Base-by-base conservation (phyloP, 2,797 vertebrate species). In the Natrix natrix region DNA sequence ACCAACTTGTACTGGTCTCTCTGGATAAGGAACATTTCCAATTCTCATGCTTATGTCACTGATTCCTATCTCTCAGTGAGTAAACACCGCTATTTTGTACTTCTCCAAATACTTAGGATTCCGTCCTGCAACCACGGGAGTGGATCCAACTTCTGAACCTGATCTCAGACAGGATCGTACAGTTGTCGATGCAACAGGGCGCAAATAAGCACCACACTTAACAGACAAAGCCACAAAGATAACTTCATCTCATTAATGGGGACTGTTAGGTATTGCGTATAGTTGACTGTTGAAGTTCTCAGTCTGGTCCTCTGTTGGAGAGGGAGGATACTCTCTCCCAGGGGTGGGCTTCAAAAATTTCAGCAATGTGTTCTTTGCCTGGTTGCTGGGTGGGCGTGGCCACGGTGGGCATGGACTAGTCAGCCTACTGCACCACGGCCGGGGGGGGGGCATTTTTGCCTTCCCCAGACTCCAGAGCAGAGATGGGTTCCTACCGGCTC, bases 31-130 rank as follows among this genome's bases (percentile, higher is more conserved):
- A 91, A 91, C 61, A 16, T 78, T 93, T 91, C 90, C 86, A 83
- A 66, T 93, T 91, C 63, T 91, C 92, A 86, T 54, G 92, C 86
- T 93, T 88, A 91, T 89, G 90, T 91, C 86, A 91, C 66, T 10
- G 92, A 93, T 91, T 88, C 37, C 8, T 93, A 93, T 93, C 92
- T 91, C 48, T 87, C 20, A 14, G 54, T 48, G 28, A 37, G 92
- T 69, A 93, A 93, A 93, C 92, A 87, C 54, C 5, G 5, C 66
- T 37, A n/a, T 83, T 88, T 93, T 91, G 86, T 89, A 66, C 86
- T 88, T 88, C 88, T 91, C 86, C 56, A 61, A 43, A 91, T 93
- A 88, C 6, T 78, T 48, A 52, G 66, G 66, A 91, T 91, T 91
- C 48, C 43, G 48, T 90, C 89, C 57, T 88, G 14, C 61, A 54